Base-by-base conservation (phyloP, 1,140 invertebrate species). In the Drosophila virilis region DNA sequence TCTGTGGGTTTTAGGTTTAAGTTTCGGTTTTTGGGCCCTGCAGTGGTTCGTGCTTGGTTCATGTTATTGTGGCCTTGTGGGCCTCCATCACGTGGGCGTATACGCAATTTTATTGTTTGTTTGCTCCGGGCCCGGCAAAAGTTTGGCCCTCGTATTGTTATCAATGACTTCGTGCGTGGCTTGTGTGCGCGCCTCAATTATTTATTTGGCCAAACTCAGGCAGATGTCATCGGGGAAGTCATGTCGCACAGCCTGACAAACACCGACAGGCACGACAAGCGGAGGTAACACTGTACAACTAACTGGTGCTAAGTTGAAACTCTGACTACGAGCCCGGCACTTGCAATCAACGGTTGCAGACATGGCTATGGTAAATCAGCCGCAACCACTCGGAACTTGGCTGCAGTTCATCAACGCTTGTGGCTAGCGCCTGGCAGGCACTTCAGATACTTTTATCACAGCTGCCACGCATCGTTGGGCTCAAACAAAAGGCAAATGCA, bases 401-500 rank as follows among this genome's bases (percentile, higher is more conserved):
- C 15, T 54, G 57, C 57, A 60, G 52, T 64, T 64, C 57, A 64
- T 70, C 67, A 70, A 74, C 57, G 66, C 38, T 40, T 74, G 62
- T n/a, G 60, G 74, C 38, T 50, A 54, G 40, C 40, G 52, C 54
- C 67, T 61, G 59, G 51, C 37, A 58, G 74, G 61, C 72, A 88
- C 75, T 88, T 78, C 42, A 77, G 76, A 65, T 77, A 82, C 85
- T 88, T 86, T 86, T 86, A 86, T 86, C 83, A 83, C 76, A 71
- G 66, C 68, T 77, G 73, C 76, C 83, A 86, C 83, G 83, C 83
- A 83, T 86, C 83, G 83, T 71, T 88, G 83, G 61, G 65, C 76
- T 79, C 78, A 75, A 88, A 86, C 83, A 86, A 86, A 85, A 88
- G 83, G 55, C 67, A 77, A 82, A 72, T 78, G 82, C 80, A 83